phyloP scores from a whole-genome alignment of 2,888 invertebrate species.

The Aphodius sticticus region DNA sequence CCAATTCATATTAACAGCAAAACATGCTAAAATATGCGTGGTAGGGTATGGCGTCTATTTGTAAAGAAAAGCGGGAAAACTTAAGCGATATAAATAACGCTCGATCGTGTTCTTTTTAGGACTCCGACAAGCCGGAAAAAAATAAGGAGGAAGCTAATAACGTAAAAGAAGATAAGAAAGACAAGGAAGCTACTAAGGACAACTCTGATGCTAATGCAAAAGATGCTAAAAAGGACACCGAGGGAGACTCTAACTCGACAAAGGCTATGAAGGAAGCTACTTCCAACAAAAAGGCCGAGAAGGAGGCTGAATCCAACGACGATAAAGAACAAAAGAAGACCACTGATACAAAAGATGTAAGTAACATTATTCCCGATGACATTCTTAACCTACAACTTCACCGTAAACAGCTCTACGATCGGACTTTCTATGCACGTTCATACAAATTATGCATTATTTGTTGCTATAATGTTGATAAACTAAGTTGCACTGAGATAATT shows the following conservation, averaged over 20 bases:
- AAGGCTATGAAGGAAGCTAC: slow-evolving; percentile 32
- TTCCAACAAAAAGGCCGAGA: slow-evolving; percentile 44
- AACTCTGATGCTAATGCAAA: slow-evolving; percentile 7
- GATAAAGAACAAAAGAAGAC: slow-evolving; percentile 41
- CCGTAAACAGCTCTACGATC: background rate
- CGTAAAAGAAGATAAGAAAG: slow-evolving; percentile 15
- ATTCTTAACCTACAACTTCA: background rate
- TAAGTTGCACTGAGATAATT: too few relatives aligned
- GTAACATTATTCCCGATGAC: background rate
- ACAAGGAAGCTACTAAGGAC: slow-evolving; percentile 10
- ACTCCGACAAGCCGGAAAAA: slow-evolving; percentile 22
- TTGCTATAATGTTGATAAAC: too few relatives aligned
- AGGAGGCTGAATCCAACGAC: slow-evolving; percentile 44
- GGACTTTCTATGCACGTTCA: background rate
- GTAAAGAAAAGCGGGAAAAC: slow-evolving; percentile 60
- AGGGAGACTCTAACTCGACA: slow-evolving; percentile 35
- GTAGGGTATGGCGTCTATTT: slow-evolving; percentile 60
- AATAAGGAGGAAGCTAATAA: slow-evolving; percentile 23
- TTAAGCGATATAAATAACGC: slow-evolving; percentile 38
- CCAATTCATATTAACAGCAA: slow-evolving; percentile 31
- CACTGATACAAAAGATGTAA: slow-evolving; percentile 44
- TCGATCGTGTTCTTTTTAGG: slow-evolving; percentile 33
- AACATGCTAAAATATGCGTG: slow-evolving; percentile 53
- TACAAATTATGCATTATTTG: background rate
- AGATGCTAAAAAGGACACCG: slow-evolving; percentile 29